Evolutionary conservation across 2,888 invertebrate species (phyloP).

Genomic region (Sisyra nigra): DNA sequence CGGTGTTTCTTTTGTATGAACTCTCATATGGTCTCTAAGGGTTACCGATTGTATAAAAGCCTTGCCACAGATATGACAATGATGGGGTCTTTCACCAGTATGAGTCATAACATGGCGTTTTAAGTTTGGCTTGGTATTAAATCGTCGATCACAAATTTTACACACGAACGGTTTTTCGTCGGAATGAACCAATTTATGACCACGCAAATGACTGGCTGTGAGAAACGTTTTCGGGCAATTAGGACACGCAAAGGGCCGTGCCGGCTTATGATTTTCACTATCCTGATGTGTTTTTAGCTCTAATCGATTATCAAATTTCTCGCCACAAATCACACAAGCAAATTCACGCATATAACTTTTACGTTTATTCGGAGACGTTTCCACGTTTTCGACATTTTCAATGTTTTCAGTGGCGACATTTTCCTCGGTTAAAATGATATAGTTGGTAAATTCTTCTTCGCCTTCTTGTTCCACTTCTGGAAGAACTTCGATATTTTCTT

Average conservation of each 20-base stretch:
- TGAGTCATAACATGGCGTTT: conserved; percentile 7
- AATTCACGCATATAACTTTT: too few relatives aligned
- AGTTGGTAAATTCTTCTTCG: too few relatives aligned
- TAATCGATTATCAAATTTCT: too few relatives aligned
- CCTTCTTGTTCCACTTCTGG: too few relatives aligned
- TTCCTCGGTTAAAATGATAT: too few relatives aligned
- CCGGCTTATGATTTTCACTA: neutral
- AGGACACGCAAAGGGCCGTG: neutral
- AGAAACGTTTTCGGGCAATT: conserved; percentile 6
- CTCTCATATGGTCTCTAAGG: conserved; percentile 6
- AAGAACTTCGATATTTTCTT: too few relatives aligned
- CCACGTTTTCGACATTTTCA: too few relatives aligned
- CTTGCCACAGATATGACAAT: conserved; percentile 5
- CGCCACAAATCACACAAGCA: too few relatives aligned
- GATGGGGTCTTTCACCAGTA: conserved; percentile 6
- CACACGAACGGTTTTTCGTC: conserved; percentile 6
- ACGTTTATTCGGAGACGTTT: too few relatives aligned
- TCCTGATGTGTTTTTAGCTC: neutral
- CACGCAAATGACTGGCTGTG: conserved; percentile 5
- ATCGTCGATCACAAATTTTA: conserved; percentile 1
- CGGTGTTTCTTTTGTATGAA: conserved; percentile 8
- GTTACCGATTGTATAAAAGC: conserved; percentile 7
- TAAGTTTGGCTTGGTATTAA: conserved; percentile 7
- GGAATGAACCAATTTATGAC: conserved; percentile 3
- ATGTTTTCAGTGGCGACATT: too few relatives aligned